Evolutionary conservation across 2,113 vertebrate species (phyloP).

Genomic region (Melanostigma gelatinosum): DNA sequence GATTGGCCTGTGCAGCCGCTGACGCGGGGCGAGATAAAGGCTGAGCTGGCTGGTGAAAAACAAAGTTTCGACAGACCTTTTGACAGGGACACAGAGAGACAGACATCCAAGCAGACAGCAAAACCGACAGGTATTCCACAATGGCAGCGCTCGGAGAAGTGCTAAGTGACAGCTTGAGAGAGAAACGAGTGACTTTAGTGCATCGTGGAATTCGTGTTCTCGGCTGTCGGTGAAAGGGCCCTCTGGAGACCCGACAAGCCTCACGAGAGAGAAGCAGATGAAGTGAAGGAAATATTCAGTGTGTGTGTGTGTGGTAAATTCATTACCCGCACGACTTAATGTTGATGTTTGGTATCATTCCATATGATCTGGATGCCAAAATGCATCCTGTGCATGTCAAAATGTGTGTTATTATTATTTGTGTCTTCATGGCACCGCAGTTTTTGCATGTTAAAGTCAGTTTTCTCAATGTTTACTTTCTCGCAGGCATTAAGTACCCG

Average conservation of each 20-base stretch:
- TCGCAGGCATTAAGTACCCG: slow-evolving; percentile 51
- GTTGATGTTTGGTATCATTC: slow-evolving; percentile 33
- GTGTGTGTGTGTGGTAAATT: slow-evolving; percentile 8
- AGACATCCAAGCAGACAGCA: slow-evolving; percentile 55
- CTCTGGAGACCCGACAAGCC: slow-evolving; percentile 47
- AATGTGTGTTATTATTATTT: slow-evolving; percentile 2
- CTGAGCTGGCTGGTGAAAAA: slow-evolving; percentile 34
- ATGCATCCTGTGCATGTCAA: slow-evolving; percentile 8
- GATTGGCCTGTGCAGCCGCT: neutral
- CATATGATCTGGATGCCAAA: slow-evolving; percentile 6
- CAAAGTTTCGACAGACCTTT: slow-evolving; percentile 55
- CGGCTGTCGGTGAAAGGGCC: slow-evolving; percentile 49
- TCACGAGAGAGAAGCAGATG: slow-evolving; percentile 15
- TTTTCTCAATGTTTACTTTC: slow-evolving; percentile 56
- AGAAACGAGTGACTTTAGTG: slow-evolving; percentile 68
- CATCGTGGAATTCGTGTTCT: slow-evolving; percentile 58
- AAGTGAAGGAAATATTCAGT: slow-evolving; percentile 24
- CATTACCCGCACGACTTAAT: slow-evolving; percentile 20
- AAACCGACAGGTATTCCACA: slow-evolving; percentile 59
- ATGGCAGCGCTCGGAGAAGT: slow-evolving; percentile 46
- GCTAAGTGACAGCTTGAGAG: slow-evolving; percentile 65
- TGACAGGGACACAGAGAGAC: slow-evolving; percentile 53
- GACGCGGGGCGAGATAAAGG: slow-evolving; percentile 20
- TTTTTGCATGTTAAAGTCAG: slow-evolving; percentile 9
- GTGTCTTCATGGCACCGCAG: neutral